These are phyloP conservation scores for Cerceris ruficornis DNA, from an alignment of 2,888 invertebrate genomes.

Conservation along the genomic window DNA sequence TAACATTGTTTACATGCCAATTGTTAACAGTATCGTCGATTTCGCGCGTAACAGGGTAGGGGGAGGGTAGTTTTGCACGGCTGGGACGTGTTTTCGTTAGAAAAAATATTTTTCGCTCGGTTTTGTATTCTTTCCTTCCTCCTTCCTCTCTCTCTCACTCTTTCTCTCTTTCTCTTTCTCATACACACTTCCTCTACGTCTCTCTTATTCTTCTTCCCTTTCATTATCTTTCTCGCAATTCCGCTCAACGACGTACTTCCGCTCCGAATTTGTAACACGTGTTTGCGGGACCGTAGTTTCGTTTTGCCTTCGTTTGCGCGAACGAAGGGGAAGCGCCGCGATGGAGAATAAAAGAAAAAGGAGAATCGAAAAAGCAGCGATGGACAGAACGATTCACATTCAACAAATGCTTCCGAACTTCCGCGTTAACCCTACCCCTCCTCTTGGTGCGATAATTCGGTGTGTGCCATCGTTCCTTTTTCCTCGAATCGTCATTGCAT, in stretches of 20 bases:
- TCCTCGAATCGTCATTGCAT: background rate
- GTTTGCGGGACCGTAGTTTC: background rate
- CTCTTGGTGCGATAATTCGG: background rate
- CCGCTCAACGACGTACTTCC: constrained; percentile 17
- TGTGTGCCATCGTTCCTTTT: background rate
- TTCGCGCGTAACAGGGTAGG: constrained; percentile 75
- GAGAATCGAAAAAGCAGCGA: background rate
- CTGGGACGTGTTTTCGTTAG: constrained; percentile 68
- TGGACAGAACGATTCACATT: constrained; percentile 3
- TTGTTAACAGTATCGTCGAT: constrained; percentile 75
- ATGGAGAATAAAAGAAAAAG: background rate
- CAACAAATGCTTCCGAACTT: background rate
- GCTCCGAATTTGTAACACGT: background rate
- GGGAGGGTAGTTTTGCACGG: constrained; percentile 50
- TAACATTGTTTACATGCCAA: constrained; percentile 72
- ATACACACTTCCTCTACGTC: constrained; percentile 27
- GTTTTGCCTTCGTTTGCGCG: background rate
- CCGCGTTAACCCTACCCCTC: background rate
- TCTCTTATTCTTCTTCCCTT: constrained; percentile 24
- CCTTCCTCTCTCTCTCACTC: constrained; percentile 26
- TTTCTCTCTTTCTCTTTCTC: constrained; percentile 25
- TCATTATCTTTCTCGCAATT: constrained; percentile 7
- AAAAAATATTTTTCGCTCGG: constrained; percentile 72
- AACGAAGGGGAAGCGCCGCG: background rate
- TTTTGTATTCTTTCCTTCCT: constrained; percentile 22